phyloP scores from a whole-genome alignment of 2,888 invertebrate genomes.

The Amphipoea lucens region DNA sequence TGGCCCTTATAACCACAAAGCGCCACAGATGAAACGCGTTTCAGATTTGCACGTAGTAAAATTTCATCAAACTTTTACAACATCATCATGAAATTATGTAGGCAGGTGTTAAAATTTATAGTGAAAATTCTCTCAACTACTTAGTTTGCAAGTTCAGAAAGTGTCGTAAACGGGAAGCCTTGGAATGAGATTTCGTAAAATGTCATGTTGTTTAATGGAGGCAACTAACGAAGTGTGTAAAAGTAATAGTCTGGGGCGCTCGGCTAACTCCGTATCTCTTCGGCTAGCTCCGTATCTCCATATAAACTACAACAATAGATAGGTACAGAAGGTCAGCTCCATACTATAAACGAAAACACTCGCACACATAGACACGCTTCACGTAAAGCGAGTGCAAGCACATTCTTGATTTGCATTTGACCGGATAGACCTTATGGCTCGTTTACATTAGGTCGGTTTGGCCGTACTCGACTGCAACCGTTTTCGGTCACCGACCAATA shows the following conservation, averaged over 20 bases:
- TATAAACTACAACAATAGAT: neutral
- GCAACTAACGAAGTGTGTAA: slow-evolving; percentile 63
- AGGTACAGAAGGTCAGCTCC: slow-evolving; percentile 12
- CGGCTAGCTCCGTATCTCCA: slow-evolving; percentile 35
- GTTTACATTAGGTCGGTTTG: neutral
- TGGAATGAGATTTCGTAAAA: slow-evolving; percentile 57
- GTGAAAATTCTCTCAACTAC: slow-evolving; percentile 32
- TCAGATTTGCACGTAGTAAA: neutral
- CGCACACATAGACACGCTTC: neutral
- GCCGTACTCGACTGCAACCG: too few species aligned
- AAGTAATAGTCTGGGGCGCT: slow-evolving; percentile 56
- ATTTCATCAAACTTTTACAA: slow-evolving; percentile 1
- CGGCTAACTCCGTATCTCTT: slow-evolving; percentile 46
- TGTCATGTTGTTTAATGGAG: slow-evolving; percentile 61
- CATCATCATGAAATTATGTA: slow-evolving; percentile 11
- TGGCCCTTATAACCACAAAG: neutral
- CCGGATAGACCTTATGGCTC: neutral
- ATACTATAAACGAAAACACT: neutral
- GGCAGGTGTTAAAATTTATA: slow-evolving; percentile 37
- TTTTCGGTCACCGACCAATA: too few species aligned
- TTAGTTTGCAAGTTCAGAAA: slow-evolving; percentile 48
- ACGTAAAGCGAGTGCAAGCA: neutral
- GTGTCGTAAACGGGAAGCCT: slow-evolving; percentile 51
- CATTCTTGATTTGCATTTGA: neutral
- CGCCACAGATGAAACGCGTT: neutral